Evolutionary conservation across 2,113 vertebrate species (phyloP).

Genomic region (Lamprologus ornatipinnis): DNA sequence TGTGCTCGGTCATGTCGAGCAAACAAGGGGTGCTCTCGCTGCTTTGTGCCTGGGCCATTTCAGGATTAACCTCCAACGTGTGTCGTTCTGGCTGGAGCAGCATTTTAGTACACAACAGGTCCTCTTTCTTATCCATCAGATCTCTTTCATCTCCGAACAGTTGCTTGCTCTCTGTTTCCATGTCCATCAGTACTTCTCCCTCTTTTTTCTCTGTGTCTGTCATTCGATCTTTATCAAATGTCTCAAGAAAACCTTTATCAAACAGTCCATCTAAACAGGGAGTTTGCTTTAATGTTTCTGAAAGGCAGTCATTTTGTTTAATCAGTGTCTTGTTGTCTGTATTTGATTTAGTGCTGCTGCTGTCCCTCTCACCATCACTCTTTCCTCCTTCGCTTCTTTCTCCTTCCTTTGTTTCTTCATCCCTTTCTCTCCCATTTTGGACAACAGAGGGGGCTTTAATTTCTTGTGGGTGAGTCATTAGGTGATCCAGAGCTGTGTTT

Average conservation of each 20-base stretch:
- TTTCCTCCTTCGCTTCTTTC: not conserved
- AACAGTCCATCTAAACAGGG: not conserved
- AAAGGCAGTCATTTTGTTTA: conserved; percentile 14
- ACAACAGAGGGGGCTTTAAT: conserved; percentile 27
- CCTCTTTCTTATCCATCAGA: not conserved
- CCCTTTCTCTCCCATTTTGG: conserved; percentile 64
- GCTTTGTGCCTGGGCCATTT: not conserved
- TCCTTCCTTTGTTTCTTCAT: not conserved
- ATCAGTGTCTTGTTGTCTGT: conserved; percentile 8
- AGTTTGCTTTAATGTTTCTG: conserved; percentile 2
- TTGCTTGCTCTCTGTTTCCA: not conserved
- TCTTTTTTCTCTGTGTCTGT: not conserved
- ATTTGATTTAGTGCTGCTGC: not conserved
- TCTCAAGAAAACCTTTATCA: not conserved
- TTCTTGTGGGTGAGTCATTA: conserved; percentile 26
- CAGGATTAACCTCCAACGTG: not conserved
- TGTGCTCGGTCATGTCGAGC: not conserved
- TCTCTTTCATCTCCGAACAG: not conserved
- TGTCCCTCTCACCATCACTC: not conserved
- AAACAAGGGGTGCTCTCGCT: not conserved
- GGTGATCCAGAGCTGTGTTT: conserved; percentile 21
- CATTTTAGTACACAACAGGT: not conserved
- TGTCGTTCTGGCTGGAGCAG: not conserved
- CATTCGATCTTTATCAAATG: not conserved
- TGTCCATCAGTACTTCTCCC: not conserved